Percentiles rank a stretch among this genome's conserved stretches.
Evolutionary conservation across 1,140 invertebrate genomes (phyloP).

Genomic region (Drosophila leontia): DNA sequence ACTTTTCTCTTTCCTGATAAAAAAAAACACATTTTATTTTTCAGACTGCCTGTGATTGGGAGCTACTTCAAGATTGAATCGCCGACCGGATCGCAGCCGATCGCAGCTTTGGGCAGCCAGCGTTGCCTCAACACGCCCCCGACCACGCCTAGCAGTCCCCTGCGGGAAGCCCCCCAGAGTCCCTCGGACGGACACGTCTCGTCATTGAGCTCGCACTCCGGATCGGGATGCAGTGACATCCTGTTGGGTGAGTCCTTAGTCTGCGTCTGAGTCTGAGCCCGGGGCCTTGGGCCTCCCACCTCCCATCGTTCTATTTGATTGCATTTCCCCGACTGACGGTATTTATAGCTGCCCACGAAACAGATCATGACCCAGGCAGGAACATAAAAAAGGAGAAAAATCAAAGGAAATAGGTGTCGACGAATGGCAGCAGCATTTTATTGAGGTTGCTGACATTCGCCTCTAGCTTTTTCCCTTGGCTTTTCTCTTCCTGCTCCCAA

Average conservation of each 20-base stretch:
- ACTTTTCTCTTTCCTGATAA: neutral
- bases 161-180: conserved; percentile 75
- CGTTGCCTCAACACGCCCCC: conserved; percentile 79
- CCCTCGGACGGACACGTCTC: conserved; percentile 78
- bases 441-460: conserved; percentile 81
- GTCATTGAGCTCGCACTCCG: conserved; percentile 79
- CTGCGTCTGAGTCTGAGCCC: neutral
- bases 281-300: neutral
- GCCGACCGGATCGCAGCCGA: conserved; percentile 43
- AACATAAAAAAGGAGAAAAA: conserved; percentile 10
- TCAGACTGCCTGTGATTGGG: conserved; percentile 51
- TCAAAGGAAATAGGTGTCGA: conserved; percentile 11
- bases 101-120: conserved; percentile 52
- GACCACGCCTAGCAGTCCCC: conserved; percentile 77
- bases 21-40: too few species aligned
- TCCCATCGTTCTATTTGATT: neutral
- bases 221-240: conserved; percentile 74
- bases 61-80: conserved; percentile 62
- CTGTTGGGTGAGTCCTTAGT: conserved; percentile 70
- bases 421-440: conserved; percentile 78
- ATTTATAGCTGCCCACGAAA: conserved; percentile 70
- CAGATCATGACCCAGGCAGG: conserved; percentile 82
- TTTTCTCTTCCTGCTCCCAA: conserved; percentile 24
- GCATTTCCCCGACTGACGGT: conserved; percentile 27
- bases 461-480: conserved; percentile 25